phyloP scores from a whole-genome alignment of 2,888 invertebrate species.

The Hipparchia sbordonii region DNA sequence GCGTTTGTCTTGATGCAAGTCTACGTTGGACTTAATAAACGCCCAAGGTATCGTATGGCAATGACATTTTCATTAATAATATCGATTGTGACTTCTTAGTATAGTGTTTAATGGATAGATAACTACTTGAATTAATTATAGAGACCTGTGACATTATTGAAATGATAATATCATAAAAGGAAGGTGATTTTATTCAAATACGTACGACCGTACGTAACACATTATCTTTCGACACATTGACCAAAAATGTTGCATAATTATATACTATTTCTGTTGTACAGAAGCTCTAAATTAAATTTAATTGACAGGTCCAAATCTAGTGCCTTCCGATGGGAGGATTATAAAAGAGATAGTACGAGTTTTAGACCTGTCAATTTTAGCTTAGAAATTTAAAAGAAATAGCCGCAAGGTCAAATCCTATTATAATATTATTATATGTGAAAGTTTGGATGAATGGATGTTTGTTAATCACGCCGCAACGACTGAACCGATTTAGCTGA shows the following conservation, averaged over 20 bases:
- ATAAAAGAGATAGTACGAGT: too few relatives aligned
- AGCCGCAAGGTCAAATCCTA: too few relatives aligned
- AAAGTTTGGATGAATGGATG: too few relatives aligned
- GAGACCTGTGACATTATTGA: constrained; percentile 13
- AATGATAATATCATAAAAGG: not conserved
- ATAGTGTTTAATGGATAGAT: constrained; percentile 23
- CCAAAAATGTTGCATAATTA: not conserved
- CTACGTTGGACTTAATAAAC: constrained; percentile 31
- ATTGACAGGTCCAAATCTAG: too few relatives aligned
- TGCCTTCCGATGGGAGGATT: too few relatives aligned
- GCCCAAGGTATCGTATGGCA: constrained; percentile 42
- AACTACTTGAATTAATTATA: constrained; percentile 19
- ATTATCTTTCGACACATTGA: not conserved
- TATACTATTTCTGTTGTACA: too few relatives aligned
- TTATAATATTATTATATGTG: too few relatives aligned
- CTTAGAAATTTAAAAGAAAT: too few relatives aligned
- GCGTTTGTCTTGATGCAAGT: constrained; percentile 23
- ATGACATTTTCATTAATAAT: constrained; percentile 46
- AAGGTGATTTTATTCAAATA: not conserved
- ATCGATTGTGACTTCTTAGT: constrained; percentile 33
- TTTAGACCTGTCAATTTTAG: too few relatives aligned
- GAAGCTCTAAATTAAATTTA: too few relatives aligned
- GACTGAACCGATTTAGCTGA: too few relatives aligned
- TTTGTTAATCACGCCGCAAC: too few relatives aligned
- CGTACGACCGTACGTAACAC: not conserved